Conservation (phyloP, 2,888 invertebrate species). For the Drosophila robusta region DNA sequence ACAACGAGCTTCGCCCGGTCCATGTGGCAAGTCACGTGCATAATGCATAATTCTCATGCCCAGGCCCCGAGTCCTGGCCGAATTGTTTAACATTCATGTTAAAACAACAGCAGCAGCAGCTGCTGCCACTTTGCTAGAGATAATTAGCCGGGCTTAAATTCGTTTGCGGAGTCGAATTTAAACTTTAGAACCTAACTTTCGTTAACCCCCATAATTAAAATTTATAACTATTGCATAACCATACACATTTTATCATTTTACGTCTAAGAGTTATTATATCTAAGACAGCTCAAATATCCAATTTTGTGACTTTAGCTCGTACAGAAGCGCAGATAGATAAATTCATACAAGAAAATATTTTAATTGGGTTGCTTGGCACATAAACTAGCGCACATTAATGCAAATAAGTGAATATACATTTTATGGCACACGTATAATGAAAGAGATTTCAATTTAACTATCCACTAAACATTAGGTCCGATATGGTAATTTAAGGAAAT, state of each 20-base stretch:
- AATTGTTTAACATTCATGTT: constrained; percentile 19
- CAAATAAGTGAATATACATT: constrained; percentile 25
- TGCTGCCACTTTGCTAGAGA: constrained; percentile 23
- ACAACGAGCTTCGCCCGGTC: constrained; percentile 14
- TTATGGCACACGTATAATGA: constrained; percentile 4
- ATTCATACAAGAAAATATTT: no score
- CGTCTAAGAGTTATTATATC: no score
- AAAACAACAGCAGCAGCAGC: constrained; percentile 2
- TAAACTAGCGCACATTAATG: constrained; percentile 15
- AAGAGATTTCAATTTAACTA: constrained; percentile 22
- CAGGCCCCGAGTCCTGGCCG: not conserved
- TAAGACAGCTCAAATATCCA: no score
- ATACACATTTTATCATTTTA: no score
- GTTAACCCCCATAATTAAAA: no score
- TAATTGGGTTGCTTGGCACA: not conserved
- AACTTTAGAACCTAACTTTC: not conserved
- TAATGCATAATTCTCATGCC: constrained; percentile 63
- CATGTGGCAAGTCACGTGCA: constrained; percentile 70
- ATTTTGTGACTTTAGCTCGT: no score
- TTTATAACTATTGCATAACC: no score
- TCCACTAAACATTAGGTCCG: constrained; percentile 12
- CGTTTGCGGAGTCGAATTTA: not conserved
- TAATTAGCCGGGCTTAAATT: constrained; percentile 18
- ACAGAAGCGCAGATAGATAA: no score
- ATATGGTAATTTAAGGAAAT: constrained; percentile 33